These are phyloP conservation scores for Scytalopus superciliaris DNA, from an alignment of 2,113 vertebrate species.

Conservation along the genomic window DNA sequence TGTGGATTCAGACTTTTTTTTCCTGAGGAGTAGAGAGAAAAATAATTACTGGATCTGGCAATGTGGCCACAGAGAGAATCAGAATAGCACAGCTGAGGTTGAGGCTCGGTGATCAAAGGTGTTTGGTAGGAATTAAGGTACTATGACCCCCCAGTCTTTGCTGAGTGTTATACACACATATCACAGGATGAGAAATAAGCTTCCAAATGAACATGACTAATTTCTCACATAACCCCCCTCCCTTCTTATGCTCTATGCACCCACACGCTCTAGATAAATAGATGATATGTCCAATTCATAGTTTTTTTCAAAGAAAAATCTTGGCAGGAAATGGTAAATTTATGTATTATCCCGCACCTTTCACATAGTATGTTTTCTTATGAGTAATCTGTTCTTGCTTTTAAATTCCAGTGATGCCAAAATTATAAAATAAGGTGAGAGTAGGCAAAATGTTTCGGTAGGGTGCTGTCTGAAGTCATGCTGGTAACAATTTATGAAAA, in stretches of 20 bases:
- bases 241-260: neutral
- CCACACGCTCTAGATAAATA: neutral
- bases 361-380: conserved; percentile 29
- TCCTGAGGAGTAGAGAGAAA: neutral
- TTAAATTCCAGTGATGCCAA: conserved; percentile 36
- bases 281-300: neutral
- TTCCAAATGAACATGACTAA: conserved; percentile 22
- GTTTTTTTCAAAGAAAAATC: conserved; percentile 30
- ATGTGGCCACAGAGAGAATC: neutral
- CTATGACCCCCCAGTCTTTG: neutral
- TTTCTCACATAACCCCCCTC: neutral
- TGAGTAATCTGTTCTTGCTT: conserved; percentile 46
- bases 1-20: neutral
- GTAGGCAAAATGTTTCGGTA: neutral
- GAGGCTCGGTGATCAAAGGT: neutral
- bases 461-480: neutral
- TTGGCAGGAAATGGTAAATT: conserved; percentile 43
- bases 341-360: conserved; percentile 18
- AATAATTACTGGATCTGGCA: neutral
- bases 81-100: neutral
- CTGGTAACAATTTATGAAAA: conserved; percentile 39
- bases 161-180: neutral
- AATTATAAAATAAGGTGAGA: neutral
- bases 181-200: conserved; percentile 10
- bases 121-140: neutral